Percentiles rank a stretch among this genome's conserved stretches.
These are phyloP conservation scores for Nasua narica DNA, from an alignment of 2,797 vertebrate genomes.

Conservation along the genomic window DNA sequence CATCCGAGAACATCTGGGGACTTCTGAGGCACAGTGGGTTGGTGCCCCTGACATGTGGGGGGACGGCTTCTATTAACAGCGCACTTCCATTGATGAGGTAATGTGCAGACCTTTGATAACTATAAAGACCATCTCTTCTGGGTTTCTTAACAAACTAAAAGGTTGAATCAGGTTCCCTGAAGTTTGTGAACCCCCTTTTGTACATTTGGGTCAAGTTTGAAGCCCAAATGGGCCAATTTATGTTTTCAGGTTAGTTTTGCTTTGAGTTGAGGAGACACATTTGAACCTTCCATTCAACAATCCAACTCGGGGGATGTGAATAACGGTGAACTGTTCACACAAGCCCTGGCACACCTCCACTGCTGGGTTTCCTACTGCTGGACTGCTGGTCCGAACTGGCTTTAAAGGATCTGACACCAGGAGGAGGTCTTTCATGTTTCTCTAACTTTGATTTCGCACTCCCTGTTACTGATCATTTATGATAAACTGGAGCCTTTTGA, in stretches of 20 bases:
- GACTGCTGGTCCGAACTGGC: conserved; percentile 62
- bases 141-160: conserved; percentile 65
- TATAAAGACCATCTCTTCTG: conserved; percentile 59
- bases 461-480: conserved; percentile 68
- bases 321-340: conserved; percentile 23
- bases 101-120: conserved; percentile 47
- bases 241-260: conserved; percentile 69
- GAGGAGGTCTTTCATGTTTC: conserved; percentile 69
- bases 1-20: conserved; percentile 54
- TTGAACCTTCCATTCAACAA: conserved; percentile 63
- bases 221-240: conserved; percentile 71
- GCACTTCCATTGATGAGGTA: conserved; percentile 57
- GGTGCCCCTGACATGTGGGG: conserved; percentile 46
- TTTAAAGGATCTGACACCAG: conserved; percentile 50
- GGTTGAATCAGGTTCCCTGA: conserved; percentile 64
- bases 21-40: conserved; percentile 70
- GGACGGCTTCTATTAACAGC: conserved; percentile 54
- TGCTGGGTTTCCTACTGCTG: conserved; percentile 64
- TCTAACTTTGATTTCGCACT: conserved; percentile 66
- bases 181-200: conserved; percentile 67
- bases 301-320: conserved; percentile 65
- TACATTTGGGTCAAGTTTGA: conserved; percentile 69
- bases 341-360: conserved; percentile 47
- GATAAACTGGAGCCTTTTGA: conserved; percentile 62
- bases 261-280: conserved; percentile 64